Base-by-base conservation (phyloP, 2,797 vertebrate species). In the Coilia nasus region DNA sequence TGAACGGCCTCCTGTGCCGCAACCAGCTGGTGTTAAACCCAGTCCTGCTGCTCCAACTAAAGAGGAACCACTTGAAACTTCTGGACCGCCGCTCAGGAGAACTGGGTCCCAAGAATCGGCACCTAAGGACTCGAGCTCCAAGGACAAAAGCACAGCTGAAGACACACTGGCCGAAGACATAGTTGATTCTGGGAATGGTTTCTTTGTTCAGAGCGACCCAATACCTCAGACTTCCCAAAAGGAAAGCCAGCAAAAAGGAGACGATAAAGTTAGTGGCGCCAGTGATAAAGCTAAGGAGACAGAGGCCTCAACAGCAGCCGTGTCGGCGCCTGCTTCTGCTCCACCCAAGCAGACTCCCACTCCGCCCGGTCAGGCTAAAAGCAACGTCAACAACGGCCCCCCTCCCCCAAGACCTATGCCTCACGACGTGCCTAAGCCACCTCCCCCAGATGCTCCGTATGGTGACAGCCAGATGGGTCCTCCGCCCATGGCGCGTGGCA, bases 191-290 rank as follows among this genome's bases (percentile, higher is more conserved):
- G 86, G 31, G 35, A 91, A 90, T 14, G 91, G 91, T 0, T 96
- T 96, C 90, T 96, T 96, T 92, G 89, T 96, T 47, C 95, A 93
- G 85, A 92, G 83, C 83, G 95, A 93, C 82, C 95, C 96, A 0
- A 96, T 96, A 91, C 95, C 96, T 83, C 96, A 96, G 86, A 95
- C 93, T 67, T 83, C 91, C 64, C 7, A 81, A 23, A 81, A 78
- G 71, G 85, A 87, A 3, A 0, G 85, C 3, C 67, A 50, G 44
- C 59, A 86, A 2, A 87, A 88, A 62, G 15, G 83, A 0, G 87
- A 89, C n/a, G 56, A 6, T 21, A 47, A 21, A 2, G 85, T 57
- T 7, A 86, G 85, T 56, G 60, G 56, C 3, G 31, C 84, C 81
- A 83, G 84, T 41, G 89, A 85, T 54, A 75, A 4, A 23, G 82